phyloP scores from a whole-genome alignment of 2,888 invertebrate genomes.

The Ceramica pisi region DNA sequence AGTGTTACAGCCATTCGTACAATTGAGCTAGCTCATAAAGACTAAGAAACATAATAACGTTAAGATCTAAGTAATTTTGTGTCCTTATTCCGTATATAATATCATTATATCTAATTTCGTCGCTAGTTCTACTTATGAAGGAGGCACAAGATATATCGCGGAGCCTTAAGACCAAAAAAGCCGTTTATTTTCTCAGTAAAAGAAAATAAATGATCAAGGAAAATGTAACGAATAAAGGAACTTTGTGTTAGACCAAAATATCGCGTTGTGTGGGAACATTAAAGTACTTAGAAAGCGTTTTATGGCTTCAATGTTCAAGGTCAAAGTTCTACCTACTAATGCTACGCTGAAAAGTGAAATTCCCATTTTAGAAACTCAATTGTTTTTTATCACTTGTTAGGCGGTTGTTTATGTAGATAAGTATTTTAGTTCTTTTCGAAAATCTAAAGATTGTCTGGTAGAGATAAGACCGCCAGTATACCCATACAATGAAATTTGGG shows the following conservation, averaged over 20 bases:
- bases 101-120: slow-evolving; percentile 49
- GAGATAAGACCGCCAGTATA: no score
- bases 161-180: slow-evolving; percentile 37
- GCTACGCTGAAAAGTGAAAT: not conserved
- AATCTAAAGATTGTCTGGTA: no score
- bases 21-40: not conserved
- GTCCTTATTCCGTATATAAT: slow-evolving; percentile 35
- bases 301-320: slow-evolving; percentile 8
- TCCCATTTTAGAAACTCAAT: not conserved
- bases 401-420: not conserved
- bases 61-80: slow-evolving; percentile 32
- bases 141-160: slow-evolving; percentile 43
- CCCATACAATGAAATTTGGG: no score
- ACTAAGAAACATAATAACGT: slow-evolving; percentile 19
- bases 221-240: slow-evolving; percentile 38
- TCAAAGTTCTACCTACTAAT: not conserved
- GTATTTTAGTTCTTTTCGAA: no score
- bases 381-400: not conserved
- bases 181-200: slow-evolving; percentile 40
- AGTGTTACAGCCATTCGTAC: not conserved
- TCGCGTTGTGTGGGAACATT: slow-evolving; percentile 31
- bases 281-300: slow-evolving; percentile 25
- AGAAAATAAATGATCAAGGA: slow-evolving; percentile 53
- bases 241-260: slow-evolving; percentile 34
- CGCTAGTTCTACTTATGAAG: slow-evolving; percentile 42